These are phyloP conservation scores for Hirudinaria manillensis DNA, from an alignment of 2,888 invertebrate genomes.

Conservation along the genomic window DNA sequence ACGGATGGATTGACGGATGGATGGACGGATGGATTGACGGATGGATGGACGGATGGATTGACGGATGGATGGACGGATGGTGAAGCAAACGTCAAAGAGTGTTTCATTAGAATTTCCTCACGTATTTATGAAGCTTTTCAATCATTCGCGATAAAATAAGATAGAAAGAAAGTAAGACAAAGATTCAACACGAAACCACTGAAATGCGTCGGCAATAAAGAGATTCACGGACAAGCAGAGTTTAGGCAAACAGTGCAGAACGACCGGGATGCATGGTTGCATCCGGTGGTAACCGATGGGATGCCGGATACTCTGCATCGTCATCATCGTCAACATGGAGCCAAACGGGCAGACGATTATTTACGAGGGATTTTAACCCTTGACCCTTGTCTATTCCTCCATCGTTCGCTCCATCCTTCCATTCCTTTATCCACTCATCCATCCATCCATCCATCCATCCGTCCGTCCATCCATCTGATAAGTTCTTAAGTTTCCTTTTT, in stretches of 20 bases:
- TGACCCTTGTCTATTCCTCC: too few species aligned
- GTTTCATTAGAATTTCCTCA: neutral
- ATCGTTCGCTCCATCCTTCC: too few species aligned
- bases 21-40: neutral
- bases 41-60: slow-evolving; percentile 7
- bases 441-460: too few species aligned
- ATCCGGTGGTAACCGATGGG: too few species aligned
- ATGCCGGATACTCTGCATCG: neutral
- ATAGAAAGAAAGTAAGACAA: neutral
- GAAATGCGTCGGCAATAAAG: neutral
- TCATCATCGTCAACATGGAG: neutral
- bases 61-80: neutral
- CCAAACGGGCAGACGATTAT: neutral
- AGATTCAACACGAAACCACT: neutral
- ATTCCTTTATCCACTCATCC: too few species aligned
- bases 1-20: too few species aligned
- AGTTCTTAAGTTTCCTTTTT: too few species aligned
- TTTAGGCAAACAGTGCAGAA: too few species aligned
- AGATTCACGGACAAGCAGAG: neutral
- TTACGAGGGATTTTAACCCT: too few species aligned
- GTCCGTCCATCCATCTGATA: too few species aligned
- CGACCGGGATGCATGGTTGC: too few species aligned
- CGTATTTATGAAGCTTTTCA: neutral
- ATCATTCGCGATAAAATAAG: neutral
- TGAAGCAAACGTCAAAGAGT: neutral